These are phyloP conservation scores for Nomia melanderi DNA, from an alignment of 1,140 invertebrate species.

Conservation along the genomic window DNA sequence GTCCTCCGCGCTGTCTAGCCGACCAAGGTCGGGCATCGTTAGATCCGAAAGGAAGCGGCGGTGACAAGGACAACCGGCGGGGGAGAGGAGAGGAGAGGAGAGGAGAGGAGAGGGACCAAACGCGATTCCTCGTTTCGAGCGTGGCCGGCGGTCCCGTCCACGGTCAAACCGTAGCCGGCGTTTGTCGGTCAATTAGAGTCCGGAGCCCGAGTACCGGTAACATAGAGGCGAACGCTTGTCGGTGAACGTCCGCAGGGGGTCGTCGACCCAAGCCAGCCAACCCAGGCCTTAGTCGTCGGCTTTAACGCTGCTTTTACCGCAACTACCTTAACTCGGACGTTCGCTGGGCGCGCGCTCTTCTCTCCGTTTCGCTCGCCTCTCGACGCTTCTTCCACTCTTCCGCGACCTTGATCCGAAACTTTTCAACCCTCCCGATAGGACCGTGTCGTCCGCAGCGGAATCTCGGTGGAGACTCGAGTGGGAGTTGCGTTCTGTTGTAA, in stretches of 20 bases:
- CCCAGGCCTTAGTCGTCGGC: slow-evolving; percentile 19
- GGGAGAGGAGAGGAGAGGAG: background rate
- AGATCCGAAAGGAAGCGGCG: background rate
- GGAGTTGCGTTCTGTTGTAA: no score
- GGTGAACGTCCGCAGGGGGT: slow-evolving; percentile 80
- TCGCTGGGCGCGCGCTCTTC: no score
- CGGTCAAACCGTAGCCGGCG: slow-evolving; percentile 43
- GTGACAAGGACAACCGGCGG: background rate
- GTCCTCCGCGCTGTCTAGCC: background rate
- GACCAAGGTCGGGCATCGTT: background rate
- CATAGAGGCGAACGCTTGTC: slow-evolving; percentile 67
- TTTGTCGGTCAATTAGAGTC: slow-evolving; percentile 72
- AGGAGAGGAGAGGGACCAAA: background rate
- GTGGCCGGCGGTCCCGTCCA: background rate
- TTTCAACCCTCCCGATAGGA: slow-evolving; percentile 5
- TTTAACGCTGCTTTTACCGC: slow-evolving; percentile 31
- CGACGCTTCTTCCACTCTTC: background rate
- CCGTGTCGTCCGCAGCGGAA: no score
- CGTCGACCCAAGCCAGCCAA: slow-evolving; percentile 70
- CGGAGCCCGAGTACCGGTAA: slow-evolving; percentile 60
- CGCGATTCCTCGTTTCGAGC: background rate
- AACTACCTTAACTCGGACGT: slow-evolving; percentile 16
- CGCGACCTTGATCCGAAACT: slow-evolving; percentile 50
- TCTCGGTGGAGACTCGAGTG: no score
- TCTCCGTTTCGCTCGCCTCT: background rate